Evolutionary conservation across 2,113 vertebrate species (phyloP).

Genomic region (Channa argus): DNA sequence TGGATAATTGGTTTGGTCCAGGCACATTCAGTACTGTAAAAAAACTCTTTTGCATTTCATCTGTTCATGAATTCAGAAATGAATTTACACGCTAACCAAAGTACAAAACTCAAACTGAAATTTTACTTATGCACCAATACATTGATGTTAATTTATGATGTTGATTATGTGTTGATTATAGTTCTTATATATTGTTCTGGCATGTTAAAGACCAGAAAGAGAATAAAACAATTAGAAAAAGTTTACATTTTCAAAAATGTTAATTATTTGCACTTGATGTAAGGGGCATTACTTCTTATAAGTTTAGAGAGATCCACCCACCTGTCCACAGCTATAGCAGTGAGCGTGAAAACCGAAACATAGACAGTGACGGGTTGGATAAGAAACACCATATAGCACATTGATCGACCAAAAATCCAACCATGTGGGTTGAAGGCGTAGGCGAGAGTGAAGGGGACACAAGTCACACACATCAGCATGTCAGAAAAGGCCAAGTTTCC

Average conservation of each 20-base stretch:
- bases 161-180: background rate
- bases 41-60: background rate
- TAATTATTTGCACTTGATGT: background rate
- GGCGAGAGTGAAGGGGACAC: constrained; percentile 85
- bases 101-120: background rate
- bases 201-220: too few relatives aligned
- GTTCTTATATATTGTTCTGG: background rate
- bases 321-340: constrained; percentile 85
- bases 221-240: background rate
- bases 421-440: constrained; percentile 85
- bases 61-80: background rate
- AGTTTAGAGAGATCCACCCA: constrained; percentile 43
- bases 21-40: background rate
- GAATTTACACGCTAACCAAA: background rate
- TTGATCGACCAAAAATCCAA: constrained; percentile 83
- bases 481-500: constrained; percentile 89
- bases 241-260: too few relatives aligned
- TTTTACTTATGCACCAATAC: background rate
- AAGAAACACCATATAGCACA: constrained; percentile 86
- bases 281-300: background rate
- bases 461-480: constrained; percentile 88
- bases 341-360: constrained; percentile 85
- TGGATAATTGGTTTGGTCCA: constrained; percentile 1
- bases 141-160: background rate
- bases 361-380: constrained; percentile 85